Evolutionary conservation across 1,140 invertebrate species (phyloP), one percentile per base, ranked within the genome.

Genomic region (Acromyrmex echinatior): DNA sequence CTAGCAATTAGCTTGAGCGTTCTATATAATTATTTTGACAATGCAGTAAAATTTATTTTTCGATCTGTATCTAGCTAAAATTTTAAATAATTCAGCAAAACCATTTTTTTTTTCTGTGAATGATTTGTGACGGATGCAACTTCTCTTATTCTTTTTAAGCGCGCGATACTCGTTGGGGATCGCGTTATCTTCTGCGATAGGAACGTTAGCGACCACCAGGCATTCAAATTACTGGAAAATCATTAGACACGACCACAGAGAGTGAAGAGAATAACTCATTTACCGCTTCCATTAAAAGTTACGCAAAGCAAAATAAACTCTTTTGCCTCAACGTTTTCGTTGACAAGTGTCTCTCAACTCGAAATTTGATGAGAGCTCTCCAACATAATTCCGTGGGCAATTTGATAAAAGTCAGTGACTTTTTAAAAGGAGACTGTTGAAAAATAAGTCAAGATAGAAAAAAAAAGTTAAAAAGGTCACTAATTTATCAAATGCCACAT

Each of bases 201-300:
- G 35, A 73, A 51, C 14, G 14, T 74, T 56, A 62, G 39, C n/a
- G 70, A 60, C 16, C 39, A 60, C 12, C n/a, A 16, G n/a, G 56
- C 80, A 58, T 82, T 82, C 53, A 62, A 49, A 84, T 84, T 74
- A 76, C 56, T n/a, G 56, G 56, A 49, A 49, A 84, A 28, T 74
- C 35, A 74, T 60, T 84, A 62, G n/a, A 66, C 25, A 18, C 14
- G 18, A 62, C n/a, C n/a, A 14, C 25, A 10, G 4, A 73, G 28
- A 82, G 18, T 53, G 56, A 39, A 39, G 18, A 68, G n/a, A 21
- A 45, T 5, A 45, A 6, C 0, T n/a, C 28, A 51, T 68, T 80
- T 80, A 39, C 9, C 4, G 7, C 14, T 53, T 53, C 16, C 12
- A 16, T 39, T 35, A 12, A 79, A 25, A 62, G 18, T 56, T 74